Base-by-base conservation (phyloP, 1,140 invertebrate genomes). In the Melipona quadrifasciata region DNA sequence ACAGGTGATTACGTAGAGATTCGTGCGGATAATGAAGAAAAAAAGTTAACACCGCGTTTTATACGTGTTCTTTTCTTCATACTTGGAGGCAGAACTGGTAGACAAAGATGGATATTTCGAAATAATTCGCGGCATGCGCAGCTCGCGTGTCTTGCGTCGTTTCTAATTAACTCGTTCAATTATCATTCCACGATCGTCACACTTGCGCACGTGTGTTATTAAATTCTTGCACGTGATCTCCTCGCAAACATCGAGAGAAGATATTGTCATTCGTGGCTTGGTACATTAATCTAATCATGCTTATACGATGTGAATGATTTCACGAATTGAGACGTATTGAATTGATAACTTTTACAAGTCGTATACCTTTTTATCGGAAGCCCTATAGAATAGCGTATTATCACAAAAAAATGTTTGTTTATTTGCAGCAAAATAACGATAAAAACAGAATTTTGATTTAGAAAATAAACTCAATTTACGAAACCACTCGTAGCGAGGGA, bases 91-190 rank as follows among this genome's bases (percentile, higher is more conserved):
- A 47, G 68, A 61, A 76, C 27, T 4, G 17, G 12, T 65, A 58
- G 61, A 67, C 51, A 31, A 67, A 57, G 53, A 16, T 47, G 68
- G 21, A 84, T 80, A 83, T 82, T 81, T 89, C 65, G 39, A 80
- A 85, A 90, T 86, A 87, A 85, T 88, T 85, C 82, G 65, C 65
- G 78, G 84, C 86, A 91, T 91, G 76, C 71, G 82, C 61, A 79
- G 80, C 67, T 93, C 86, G 93, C 93, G 93, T 93, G 93, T 91
- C 87, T 87, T 88, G 87, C 87, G 90, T 91, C 90, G 75, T 82
- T 76, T 82, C 86, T 91, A 91, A 93, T 94, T 94, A 93, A 82
- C 86, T 86, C 57, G 87, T 77, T 87, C 89, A 92, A 93, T 93
- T 93, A 93, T 86, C 79, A 82, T 84, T 90, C 80, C 79, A 86